Evolutionary conservation across 2,113 vertebrate genomes (phyloP).

Genomic region (Epinephelus lanceolatus): DNA sequence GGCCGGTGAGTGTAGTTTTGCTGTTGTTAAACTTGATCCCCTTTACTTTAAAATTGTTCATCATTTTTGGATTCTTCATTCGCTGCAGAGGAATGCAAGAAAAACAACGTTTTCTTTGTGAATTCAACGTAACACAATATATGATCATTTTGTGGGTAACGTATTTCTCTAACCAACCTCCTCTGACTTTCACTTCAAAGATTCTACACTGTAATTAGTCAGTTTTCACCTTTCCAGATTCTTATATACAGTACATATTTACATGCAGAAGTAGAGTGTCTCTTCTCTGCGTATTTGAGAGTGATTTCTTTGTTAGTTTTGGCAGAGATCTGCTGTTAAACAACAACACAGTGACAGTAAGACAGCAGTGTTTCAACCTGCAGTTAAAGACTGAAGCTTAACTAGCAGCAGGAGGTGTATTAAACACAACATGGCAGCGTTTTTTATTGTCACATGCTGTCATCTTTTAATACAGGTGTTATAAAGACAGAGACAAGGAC

Average conservation of each 20-base stretch:
- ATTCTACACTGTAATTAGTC: background rate
- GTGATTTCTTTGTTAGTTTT: background rate
- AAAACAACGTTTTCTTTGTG: too few relatives aligned
- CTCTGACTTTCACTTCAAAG: background rate
- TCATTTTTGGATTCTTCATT: too few relatives aligned
- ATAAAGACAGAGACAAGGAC: constrained; percentile 36
- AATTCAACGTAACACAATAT: too few relatives aligned
- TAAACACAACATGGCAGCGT: constrained; percentile 31
- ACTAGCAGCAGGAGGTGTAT: constrained; percentile 29
- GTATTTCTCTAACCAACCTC: background rate
- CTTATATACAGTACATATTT: background rate
- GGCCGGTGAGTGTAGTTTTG: too few relatives aligned
- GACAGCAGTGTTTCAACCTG: background rate
- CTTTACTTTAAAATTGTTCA: too few relatives aligned
- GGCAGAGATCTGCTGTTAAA: background rate
- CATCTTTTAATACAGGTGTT: constrained; percentile 40
- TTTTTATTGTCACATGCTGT: constrained; percentile 39
- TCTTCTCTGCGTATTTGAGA: background rate
- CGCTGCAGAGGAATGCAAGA: too few relatives aligned
- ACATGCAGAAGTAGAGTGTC: background rate
- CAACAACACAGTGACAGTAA: background rate
- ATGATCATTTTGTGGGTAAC: too few relatives aligned
- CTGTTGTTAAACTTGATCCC: too few relatives aligned
- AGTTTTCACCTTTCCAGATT: background rate
- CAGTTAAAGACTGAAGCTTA: constrained; percentile 7